Percentiles rank a stretch among this genome's conserved stretches.
phyloP scores from a whole-genome alignment of 35 echinoderm and acorn worm species.

The Antedon bifida region DNA sequence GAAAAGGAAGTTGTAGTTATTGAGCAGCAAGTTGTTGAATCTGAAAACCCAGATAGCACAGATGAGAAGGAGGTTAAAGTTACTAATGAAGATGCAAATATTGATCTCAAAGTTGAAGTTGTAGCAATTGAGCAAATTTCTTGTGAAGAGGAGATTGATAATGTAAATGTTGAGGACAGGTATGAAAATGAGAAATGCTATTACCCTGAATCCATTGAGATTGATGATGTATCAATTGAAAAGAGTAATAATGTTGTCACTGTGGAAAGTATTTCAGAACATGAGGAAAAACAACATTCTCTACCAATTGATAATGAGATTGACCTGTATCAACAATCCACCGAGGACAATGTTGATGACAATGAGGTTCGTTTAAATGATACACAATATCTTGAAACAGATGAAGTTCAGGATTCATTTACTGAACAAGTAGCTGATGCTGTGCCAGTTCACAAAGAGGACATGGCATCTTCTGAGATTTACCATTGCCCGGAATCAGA shows the following conservation, averaged over 20 bases:
- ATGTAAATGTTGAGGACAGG: no score
- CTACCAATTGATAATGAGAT: no score
- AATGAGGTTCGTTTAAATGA: constrained; percentile 3
- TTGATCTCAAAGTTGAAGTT: neutral
- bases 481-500: no score
- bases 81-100: neutral
- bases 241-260: constrained; percentile 1
- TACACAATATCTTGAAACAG: constrained; percentile 9
- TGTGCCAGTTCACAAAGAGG: no score
- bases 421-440: neutral
- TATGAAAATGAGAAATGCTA: neutral
- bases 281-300: neutral
- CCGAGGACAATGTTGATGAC: neutral
- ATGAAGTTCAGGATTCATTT: constrained; percentile 4
- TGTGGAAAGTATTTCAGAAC: constrained; percentile 7
- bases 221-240: neutral
- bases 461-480: no score
- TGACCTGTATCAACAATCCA: neutral
- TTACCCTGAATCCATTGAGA: neutral
- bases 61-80: neutral
- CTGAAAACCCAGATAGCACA: neutral
- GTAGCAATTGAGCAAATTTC: neutral
- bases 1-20: neutral
- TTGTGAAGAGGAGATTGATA: no score
- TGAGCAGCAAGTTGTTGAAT: neutral